Percentiles rank a stretch among this genome's conserved stretches.
Conservation (phyloP, 2,797 vertebrate species). For the Eulemur coronatus region DNA sequence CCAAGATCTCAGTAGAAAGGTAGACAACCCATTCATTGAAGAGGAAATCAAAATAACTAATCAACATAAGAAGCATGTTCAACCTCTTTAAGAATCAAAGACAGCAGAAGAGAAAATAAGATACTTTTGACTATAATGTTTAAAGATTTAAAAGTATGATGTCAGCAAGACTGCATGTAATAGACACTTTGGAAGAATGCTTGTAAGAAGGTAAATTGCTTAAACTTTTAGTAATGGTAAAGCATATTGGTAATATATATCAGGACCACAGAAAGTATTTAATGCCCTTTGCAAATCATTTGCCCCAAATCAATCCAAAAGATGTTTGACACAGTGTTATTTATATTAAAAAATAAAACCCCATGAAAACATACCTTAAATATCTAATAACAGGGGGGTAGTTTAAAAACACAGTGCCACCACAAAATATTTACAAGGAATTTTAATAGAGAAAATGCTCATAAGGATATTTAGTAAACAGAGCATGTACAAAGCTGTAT, state of each 20-base stretch:
- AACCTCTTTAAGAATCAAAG: conserved; percentile 6
- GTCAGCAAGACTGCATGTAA: not conserved
- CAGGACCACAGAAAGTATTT: not conserved
- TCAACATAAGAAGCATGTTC: not conserved
- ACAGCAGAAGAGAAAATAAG: not conserved
- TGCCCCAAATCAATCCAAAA: not conserved
- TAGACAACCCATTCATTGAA: not conserved
- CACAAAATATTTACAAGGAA: not conserved
- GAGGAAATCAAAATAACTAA: not conserved
- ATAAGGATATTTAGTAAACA: conserved; percentile 30
- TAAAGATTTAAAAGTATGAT: conserved; percentile 25
- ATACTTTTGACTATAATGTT: not conserved
- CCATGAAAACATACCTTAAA: not conserved
- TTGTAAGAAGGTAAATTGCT: not conserved
- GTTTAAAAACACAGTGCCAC: not conserved
- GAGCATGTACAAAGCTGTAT: not conserved
- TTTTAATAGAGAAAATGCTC: conserved; percentile 11
- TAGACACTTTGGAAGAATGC: not conserved
- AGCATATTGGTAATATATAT: not conserved
- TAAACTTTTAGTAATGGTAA: conserved; percentile 13
- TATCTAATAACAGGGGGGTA: not conserved
- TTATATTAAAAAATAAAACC: conserved; percentile 21
- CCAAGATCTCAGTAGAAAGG: not conserved
- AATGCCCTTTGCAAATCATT: not conserved
- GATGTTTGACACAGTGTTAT: not conserved